Base-by-base conservation (phyloP, 30 jellyfish, hydroid and myxozoan species). In the Nemopilema nomurai region DNA sequence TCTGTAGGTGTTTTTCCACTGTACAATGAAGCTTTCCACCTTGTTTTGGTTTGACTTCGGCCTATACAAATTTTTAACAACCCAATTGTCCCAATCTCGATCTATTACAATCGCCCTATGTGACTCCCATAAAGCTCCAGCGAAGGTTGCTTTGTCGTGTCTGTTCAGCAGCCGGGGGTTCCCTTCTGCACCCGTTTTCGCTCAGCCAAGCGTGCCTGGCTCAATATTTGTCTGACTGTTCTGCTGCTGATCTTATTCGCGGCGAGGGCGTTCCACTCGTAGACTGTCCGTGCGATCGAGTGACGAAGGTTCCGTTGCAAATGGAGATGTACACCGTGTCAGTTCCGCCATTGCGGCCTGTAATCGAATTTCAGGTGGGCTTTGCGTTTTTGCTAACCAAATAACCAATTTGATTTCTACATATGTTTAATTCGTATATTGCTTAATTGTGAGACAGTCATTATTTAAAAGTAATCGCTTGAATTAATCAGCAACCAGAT, bases 301-400 rank as follows among this genome's bases (percentile, higher is more conserved):
- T 28, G 31, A 67, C 62, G 25, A 25, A 18, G 28, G 8, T 50
- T 70, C 21, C 70, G 41, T 53, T 28, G 68, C n/a, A 28, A n/a
- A 86, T 87, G 96, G 96, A 87, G 83, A 84, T 85, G 69, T 86
- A 80, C 73, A 92, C 98, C 62, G 70, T 92, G 51, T 77, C 90
- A n/a, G 98, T 93, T 1, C 98, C 98, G 62, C 97, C 98, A 49
- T 90, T 93, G 81, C 88, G 88, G 71, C 98, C 98, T 0, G 92
- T 93, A 20, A 81, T 88, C 28, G 83, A 83, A 31, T 93, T 93
- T 78, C 98, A 93, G 97, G 98, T 93, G 80, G 23, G 53, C 24
- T 4, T 4, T 26, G 9, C 30, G 6, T 62, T 63, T 28, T 3
- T 26, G 26, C 29, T 21, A 28, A 51, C 77, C 13, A 3, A 6